Evolutionary conservation across 2,888 invertebrate genomes (phyloP).

Genomic region (Tenthredo distinguenda): DNA sequence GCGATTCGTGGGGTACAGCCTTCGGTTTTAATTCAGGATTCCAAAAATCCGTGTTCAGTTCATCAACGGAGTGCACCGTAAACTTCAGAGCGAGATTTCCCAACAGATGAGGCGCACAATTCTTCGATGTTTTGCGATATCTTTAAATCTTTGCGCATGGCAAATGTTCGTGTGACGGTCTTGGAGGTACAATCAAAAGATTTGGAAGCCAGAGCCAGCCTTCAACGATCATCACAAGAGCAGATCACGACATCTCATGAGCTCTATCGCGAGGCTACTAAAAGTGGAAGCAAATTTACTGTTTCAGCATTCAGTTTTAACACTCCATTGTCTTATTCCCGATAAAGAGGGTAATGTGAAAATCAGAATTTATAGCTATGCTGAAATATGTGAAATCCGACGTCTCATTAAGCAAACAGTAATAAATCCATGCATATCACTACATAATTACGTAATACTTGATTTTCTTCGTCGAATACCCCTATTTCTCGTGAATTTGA

Average conservation of each 20-base stretch:
- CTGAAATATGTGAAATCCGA: neutral
- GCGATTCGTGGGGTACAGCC: too few relatives aligned
- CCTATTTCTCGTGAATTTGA: too few relatives aligned
- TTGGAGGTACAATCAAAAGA: neutral
- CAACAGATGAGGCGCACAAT: too few relatives aligned
- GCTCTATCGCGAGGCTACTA: neutral
- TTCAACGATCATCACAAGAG: neutral
- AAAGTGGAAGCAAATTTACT: neutral
- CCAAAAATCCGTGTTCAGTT: too few relatives aligned
- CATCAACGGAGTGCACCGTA: too few relatives aligned
- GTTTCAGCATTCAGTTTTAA: neutral
- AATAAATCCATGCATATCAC: neutral
- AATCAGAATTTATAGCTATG: neutral
- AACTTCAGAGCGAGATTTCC: too few relatives aligned
- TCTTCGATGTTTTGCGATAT: too few relatives aligned
- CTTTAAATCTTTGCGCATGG: neutral
- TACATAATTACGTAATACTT: neutral
- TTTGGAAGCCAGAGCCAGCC: neutral
- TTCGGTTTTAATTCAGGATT: too few relatives aligned
- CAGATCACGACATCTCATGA: neutral
- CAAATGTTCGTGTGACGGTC: neutral
- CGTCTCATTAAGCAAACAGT: neutral
- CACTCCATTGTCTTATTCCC: neutral
- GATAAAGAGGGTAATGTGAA: neutral
- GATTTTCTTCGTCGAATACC: too few relatives aligned